Evolutionary conservation across 1,140 invertebrate genomes (phyloP).

Genomic region (Tribolium castaneum): DNA sequence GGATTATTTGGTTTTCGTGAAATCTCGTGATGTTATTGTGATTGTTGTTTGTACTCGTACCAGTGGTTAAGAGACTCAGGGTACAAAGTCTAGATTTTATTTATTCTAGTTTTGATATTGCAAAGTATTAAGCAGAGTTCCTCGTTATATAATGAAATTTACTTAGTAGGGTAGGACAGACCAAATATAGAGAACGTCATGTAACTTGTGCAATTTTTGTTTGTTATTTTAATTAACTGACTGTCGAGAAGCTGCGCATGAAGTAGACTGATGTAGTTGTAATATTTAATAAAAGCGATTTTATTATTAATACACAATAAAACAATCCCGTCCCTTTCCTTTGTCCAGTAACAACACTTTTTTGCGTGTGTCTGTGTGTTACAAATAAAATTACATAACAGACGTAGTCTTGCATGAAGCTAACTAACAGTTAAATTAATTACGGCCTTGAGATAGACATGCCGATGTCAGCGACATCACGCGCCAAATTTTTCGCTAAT

Average conservation of each 20-base stretch:
- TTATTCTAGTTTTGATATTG: slow-evolving; percentile 15
- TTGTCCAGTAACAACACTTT: slow-evolving; percentile 14
- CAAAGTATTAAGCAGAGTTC: slow-evolving; percentile 37
- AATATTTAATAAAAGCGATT: slow-evolving; percentile 38
- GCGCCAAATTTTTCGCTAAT: neutral
- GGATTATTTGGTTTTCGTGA: slow-evolving; percentile 47
- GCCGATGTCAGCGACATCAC: neutral
- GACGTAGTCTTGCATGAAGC: slow-evolving; percentile 29
- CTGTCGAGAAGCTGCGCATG: neutral
- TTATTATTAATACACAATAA: slow-evolving; percentile 12
- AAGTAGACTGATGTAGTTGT: slow-evolving; percentile 21
- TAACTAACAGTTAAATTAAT: slow-evolving; percentile 27
- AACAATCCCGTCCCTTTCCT: slow-evolving; percentile 12
- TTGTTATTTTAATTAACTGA: slow-evolving; percentile 3
- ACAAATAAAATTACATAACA: slow-evolving; percentile 27
- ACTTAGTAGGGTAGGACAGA: slow-evolving; percentile 19
- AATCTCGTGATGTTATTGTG: slow-evolving; percentile 11
- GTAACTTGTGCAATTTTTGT: slow-evolving; percentile 8
- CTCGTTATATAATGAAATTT: slow-evolving; percentile 21
- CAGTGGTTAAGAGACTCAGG: slow-evolving; percentile 34
- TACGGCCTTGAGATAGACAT: neutral
- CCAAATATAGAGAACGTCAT: slow-evolving; percentile 6
- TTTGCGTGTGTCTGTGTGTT: neutral
- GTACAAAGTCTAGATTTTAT: slow-evolving; percentile 26
- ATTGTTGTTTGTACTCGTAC: slow-evolving; percentile 47